Evolutionary conservation across 2,888 invertebrate genomes (phyloP), one percentile per base, ranked within the genome.

Genomic region (Ophion obscuratus): DNA sequence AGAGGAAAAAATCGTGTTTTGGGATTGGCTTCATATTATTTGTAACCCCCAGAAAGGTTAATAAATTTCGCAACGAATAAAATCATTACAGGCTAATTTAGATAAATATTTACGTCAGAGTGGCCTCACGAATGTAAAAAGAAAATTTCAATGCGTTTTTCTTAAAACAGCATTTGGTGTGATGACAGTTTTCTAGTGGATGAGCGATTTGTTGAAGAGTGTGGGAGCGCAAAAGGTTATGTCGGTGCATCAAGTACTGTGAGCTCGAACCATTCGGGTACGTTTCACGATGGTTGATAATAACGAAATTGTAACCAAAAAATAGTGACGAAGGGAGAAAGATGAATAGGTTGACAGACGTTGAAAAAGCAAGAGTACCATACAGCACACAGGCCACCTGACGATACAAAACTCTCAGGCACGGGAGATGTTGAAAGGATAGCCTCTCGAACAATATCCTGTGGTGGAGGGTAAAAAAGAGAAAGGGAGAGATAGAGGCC

Each of bases 361-460:
- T 14, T 68, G 59, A 62, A 68, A 74, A 62, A 83, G 70, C 73
- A 74, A 81, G 68, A 68, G 81, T 78, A 80, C 67, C 64, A 68
- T 67, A 82, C 80, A 57, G 67, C 81, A 80, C 71, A 79, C 83
- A 66, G 88, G 82, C 82, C 83, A 86, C 86, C 86, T 84, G 81
- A 84, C 80, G 79, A 59, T 85, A 81, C 83, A 71, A 83, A 86
- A 78, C 80, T 81, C 77, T 76, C 74, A 76, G 73, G 74, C 67
- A 78, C 78, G 78, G 47, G 80, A 80, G 78, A 82, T 73, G 64
- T 79, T 78, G 76, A 78, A 81, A 70, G 74, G 85, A 87, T 87
- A 82, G 74, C 79, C 84, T 82, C 81, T 78, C 66, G 77, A 87
- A 85, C 40, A 40, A 87, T 87, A 85, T 64, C 17, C 47, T 76